Base-by-base conservation (phyloP, 1,140 invertebrate genomes). In the Heliconius nattereri region DNA sequence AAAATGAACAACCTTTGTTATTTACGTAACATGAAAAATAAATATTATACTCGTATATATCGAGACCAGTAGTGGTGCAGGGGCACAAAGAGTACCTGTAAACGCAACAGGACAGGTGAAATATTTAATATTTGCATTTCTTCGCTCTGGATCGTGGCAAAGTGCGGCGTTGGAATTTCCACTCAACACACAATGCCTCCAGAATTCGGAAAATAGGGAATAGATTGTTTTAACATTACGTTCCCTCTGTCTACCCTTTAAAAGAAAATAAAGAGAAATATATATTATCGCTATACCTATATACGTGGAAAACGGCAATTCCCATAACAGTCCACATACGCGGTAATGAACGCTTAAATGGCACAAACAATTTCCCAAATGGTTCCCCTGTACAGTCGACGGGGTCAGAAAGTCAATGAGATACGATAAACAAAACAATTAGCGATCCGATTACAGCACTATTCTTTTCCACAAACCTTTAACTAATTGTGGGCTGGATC, bases 341-440 rank as follows among this genome's bases (percentile, higher is more conserved):
- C 54, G 5, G 19, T 75, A 32, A 79, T n/a, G 29, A 23, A 52
- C 78, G 32, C 1, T 76, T 71, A 40, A 74, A 75, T 23, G 57
- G 70, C 75, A 11, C 19, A n/a, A 26, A 13, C 73, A 74, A 79
- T 71, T 75, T 70, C 23, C 26, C 20, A 75, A 79, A 75, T 35
- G 73, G 29, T 54, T 20, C 26, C 23, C 73, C 29, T 20, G 60
- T 74, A 26, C 26, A 9, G n/a, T 52, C 73, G 35, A 79, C 71
- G 66, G 73, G 73, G 78, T 79, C 73, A 37, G 74, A 75, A 79
- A 75, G 66, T 76, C 76, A 80, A 80, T 75, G 74, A 80, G 32
- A 35, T 35, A 23, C 74, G 70, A 80, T 80, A 80, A 80, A 76
- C 66, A 77, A 73, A 80, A 54, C 74, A 70, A 80, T 80, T 76